A percentile compares a stretch with the other conserved stretches of the same genome.
These are phyloP conservation scores for Liasis olivaceus DNA, from an alignment of 2,797 vertebrate genomes.

Conservation along the genomic window DNA sequence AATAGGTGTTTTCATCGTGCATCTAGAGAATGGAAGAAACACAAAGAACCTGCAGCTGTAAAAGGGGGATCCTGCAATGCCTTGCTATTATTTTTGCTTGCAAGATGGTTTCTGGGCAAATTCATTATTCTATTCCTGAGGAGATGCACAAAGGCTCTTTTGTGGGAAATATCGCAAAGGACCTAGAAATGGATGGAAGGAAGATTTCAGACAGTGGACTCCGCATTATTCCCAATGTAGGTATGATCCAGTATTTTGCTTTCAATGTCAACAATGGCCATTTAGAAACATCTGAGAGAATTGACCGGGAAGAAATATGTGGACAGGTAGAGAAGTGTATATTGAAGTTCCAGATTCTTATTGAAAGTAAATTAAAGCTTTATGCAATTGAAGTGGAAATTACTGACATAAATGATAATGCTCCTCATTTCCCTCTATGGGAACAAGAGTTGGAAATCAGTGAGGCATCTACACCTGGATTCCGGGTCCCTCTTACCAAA, in stretches of 20 bases:
- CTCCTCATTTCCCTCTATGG: conserved; percentile 71
- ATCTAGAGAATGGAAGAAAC: background rate
- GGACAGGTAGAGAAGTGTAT: conserved; percentile 51
- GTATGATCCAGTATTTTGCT: conserved; percentile 64
- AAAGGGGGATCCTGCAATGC: background rate
- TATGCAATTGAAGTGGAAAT: conserved; percentile 74
- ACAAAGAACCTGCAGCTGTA: background rate
- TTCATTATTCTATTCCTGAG: conserved; percentile 71
- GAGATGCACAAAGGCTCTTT: conserved; percentile 70
- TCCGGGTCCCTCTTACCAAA: conserved; percentile 65
- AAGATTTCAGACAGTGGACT: conserved; percentile 33
- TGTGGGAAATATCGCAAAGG: conserved; percentile 68
- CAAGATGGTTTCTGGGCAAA: conserved; percentile 43
- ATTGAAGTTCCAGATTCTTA: conserved; percentile 57
- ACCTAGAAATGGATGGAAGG: conserved; percentile 66
- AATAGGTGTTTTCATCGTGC: background rate
- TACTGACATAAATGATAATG: conserved; percentile 77
- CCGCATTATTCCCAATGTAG: conserved; percentile 10
- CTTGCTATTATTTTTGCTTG: background rate
- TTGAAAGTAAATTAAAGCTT: conserved; percentile 66
- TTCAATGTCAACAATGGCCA: conserved; percentile 70
- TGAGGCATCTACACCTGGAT: conserved; percentile 57
- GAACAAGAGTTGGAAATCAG: conserved; percentile 73
- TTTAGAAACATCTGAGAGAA: conserved; percentile 62
- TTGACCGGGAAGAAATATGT: conserved; percentile 67